Conservation (phyloP, 2,797 vertebrate genomes). For the Sebastes trivittatus region DNA sequence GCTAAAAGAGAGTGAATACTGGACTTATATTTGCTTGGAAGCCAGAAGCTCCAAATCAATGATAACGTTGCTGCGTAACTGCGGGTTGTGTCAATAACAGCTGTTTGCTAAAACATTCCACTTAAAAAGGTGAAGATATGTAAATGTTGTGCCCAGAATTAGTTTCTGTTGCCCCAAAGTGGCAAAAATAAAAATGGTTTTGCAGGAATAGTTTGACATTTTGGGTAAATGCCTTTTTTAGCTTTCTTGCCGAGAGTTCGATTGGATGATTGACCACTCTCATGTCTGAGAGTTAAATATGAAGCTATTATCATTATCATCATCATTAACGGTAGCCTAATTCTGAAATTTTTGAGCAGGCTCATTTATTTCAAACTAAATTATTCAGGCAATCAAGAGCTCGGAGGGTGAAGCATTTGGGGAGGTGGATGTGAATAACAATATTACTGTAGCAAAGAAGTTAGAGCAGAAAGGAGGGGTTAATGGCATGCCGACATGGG, state of each 20-base stretch:
- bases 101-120: neutral
- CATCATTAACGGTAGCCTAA: neutral
- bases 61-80: neutral
- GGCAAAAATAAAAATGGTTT: neutral
- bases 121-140: neutral
- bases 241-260: neutral
- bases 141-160: neutral
- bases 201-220: neutral
- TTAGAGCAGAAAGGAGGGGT: neutral
- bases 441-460: neutral
- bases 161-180: neutral
- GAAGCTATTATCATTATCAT: neutral
- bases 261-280: neutral
- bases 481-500: neutral
- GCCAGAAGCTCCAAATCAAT: neutral
- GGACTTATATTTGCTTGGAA: neutral
- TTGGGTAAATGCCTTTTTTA: neutral
- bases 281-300: neutral
- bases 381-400: neutral
- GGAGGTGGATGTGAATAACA: neutral
- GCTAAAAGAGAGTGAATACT: neutral
- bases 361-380: neutral
- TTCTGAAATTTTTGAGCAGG: neutral
- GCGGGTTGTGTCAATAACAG: neutral
- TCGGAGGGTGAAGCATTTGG: neutral